phyloP scores from a whole-genome alignment of 2,113 vertebrate genomes.

The Labeo catla region DNA sequence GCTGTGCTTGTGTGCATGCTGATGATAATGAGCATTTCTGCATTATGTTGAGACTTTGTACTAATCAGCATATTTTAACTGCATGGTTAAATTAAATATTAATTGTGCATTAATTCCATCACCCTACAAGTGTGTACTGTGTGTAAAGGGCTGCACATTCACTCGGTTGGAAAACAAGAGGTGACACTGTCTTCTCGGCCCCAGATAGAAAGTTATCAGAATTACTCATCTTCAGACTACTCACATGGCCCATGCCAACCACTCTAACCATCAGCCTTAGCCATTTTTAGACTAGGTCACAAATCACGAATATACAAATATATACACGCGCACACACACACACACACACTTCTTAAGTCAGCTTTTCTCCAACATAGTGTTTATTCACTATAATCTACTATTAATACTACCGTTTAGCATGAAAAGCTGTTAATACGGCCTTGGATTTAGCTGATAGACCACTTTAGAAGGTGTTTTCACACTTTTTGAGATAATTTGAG shows the following conservation, averaged over 20 bases:
- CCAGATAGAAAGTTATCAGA: constrained; percentile 43
- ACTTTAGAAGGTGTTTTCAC: background rate
- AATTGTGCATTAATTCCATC: background rate
- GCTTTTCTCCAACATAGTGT: background rate
- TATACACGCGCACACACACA: background rate
- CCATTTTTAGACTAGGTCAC: too few relatives aligned
- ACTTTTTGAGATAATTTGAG: background rate
- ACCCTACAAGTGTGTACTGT: constrained; percentile 21
- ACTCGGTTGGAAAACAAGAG: constrained; percentile 52
- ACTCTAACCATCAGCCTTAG: background rate
- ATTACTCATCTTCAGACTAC: constrained; percentile 25
- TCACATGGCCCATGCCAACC: constrained; percentile 10
- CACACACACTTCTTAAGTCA: background rate
- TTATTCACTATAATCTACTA: background rate
- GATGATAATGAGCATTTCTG: constrained; percentile 3
- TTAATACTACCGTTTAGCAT: background rate
- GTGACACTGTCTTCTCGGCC: constrained; percentile 39
- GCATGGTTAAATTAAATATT: constrained; percentile 17
- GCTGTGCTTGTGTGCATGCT: constrained; percentile 15
- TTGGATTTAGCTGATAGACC: background rate
- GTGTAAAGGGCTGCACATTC: constrained; percentile 34
- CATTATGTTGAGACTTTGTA: background rate
- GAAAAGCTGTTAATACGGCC: background rate
- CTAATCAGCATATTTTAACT: constrained; percentile 1
- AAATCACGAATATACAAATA: too few relatives aligned